phyloP scores from a whole-genome alignment of 92 coral and sea anemone genomes.

The Pocillopora meandrina region DNA sequence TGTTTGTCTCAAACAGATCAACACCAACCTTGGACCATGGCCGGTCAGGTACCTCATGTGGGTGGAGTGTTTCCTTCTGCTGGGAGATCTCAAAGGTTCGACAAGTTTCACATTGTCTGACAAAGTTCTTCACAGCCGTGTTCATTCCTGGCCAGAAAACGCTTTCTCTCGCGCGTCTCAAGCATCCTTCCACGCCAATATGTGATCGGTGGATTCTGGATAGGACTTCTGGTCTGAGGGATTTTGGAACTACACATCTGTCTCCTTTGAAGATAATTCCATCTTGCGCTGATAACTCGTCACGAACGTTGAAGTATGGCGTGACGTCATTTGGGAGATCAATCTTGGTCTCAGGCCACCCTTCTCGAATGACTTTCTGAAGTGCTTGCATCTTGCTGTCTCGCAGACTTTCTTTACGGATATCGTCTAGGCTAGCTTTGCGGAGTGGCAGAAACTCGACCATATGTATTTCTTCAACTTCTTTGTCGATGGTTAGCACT shows the following conservation, averaged over 20 bases:
- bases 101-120: slow-evolving; percentile 9
- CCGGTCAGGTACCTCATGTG: slow-evolving; percentile 20
- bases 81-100: not conserved
- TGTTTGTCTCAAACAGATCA: slow-evolving; percentile 19
- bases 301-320: slow-evolving; percentile 13
- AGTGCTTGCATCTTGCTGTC: slow-evolving; percentile 16
- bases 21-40: slow-evolving; percentile 30
- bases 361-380: slow-evolving; percentile 5
- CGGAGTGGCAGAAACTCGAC: slow-evolving; percentile 7
- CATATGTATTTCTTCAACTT: slow-evolving; percentile 17
- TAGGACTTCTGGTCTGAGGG: no score
- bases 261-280: slow-evolving; percentile 14
- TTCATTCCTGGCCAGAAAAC: no score
- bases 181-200: no score
- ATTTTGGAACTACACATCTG: no score
- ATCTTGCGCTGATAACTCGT: slow-evolving; percentile 16
- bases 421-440: slow-evolving; percentile 6
- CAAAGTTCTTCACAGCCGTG: not conserved
- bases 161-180: no score
- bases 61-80: slow-evolving; percentile 19
- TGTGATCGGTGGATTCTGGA: no score
- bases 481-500: slow-evolving; percentile 14
- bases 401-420: slow-evolving; percentile 1
- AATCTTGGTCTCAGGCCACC: slow-evolving; percentile 17
- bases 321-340: not conserved